Evolutionary conservation across 2,797 vertebrate species (phyloP).

Genomic region (Apogon talboti): DNA sequence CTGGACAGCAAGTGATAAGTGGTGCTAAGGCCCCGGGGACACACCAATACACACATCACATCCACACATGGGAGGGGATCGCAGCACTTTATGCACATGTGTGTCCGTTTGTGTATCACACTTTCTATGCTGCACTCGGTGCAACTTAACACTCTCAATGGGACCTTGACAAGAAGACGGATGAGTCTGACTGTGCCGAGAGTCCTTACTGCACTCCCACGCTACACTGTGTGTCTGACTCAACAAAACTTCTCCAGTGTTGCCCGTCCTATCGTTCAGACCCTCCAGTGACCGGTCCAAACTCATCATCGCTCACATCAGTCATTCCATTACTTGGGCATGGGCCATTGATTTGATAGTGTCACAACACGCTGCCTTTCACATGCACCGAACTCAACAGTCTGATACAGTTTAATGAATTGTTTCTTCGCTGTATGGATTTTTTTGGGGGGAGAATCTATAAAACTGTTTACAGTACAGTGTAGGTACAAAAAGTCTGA

Average conservation of each 20-base stretch:
- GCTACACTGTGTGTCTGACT: slow-evolving; percentile 51
- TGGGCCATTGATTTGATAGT: slow-evolving; percentile 55
- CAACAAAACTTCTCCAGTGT: slow-evolving; percentile 56
- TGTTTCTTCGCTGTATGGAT: background rate
- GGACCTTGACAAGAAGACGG: slow-evolving; percentile 72
- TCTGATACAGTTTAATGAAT: background rate
- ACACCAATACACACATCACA: slow-evolving; percentile 2
- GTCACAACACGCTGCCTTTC: slow-evolving; percentile 42
- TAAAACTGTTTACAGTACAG: slow-evolving; percentile 1
- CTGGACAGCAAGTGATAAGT: slow-evolving; percentile 74
- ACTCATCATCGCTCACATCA: slow-evolving; percentile 68
- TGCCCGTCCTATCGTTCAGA: slow-evolving; percentile 34
- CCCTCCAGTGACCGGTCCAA: slow-evolving; percentile 47
- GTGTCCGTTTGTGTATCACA: slow-evolving; percentile 35
- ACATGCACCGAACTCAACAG: slow-evolving; percentile 17
- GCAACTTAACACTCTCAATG: slow-evolving; percentile 62
- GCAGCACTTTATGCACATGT: slow-evolving; percentile 19
- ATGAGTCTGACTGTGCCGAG: slow-evolving; percentile 58
- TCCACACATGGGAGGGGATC: slow-evolving; percentile 7
- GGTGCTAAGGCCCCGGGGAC: slow-evolving; percentile 49
- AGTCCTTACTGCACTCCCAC: slow-evolving; percentile 54
- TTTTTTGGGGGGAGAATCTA: slow-evolving; percentile 13
- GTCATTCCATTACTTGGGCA: slow-evolving; percentile 61
- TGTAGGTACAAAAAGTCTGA: background rate
- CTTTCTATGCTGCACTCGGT: slow-evolving; percentile 51